Evolutionary conservation across 2,113 vertebrate genomes (phyloP).

Genomic region (Otus sunia): DNA sequence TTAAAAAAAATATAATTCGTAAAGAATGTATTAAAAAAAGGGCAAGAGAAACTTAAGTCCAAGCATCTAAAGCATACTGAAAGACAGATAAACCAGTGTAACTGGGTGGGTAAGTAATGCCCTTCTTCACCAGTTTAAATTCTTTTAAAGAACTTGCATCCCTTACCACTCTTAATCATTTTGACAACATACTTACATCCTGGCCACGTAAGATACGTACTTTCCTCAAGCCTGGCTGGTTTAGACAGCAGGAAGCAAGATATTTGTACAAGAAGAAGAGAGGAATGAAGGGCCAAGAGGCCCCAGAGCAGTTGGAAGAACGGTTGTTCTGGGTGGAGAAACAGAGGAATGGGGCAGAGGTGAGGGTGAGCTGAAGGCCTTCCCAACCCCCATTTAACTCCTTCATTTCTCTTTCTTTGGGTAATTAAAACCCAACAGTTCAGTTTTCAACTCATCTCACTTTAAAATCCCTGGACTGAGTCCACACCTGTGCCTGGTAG

Average conservation of each 20-base stretch:
- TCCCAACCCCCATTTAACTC: neutral
- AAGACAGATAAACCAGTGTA: neutral
- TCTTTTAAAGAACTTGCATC: slow-evolving; percentile 14
- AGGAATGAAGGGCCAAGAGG: slow-evolving; percentile 45
- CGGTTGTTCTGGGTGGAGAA: neutral
- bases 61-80: neutral
- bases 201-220: neutral
- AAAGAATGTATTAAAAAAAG: neutral
- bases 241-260: slow-evolving; percentile 42
- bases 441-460: neutral
- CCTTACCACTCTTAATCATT: slow-evolving; percentile 2
- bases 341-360: neutral
- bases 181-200: slow-evolving; percentile 23
- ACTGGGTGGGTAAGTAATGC: neutral
- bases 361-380: neutral
- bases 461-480: neutral
- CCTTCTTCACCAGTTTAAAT: neutral
- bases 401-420: neutral
- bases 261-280: slow-evolving; percentile 41
- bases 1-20: neutral
- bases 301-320: slow-evolving; percentile 4
- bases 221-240: neutral
- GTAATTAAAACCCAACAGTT: neutral
- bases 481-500: neutral
- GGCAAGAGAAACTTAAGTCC: neutral